Percentiles rank a stretch among this genome's conserved stretches.
phyloP scores from a whole-genome alignment of 2,888 invertebrate species.

The Latheticus oryzae region DNA sequence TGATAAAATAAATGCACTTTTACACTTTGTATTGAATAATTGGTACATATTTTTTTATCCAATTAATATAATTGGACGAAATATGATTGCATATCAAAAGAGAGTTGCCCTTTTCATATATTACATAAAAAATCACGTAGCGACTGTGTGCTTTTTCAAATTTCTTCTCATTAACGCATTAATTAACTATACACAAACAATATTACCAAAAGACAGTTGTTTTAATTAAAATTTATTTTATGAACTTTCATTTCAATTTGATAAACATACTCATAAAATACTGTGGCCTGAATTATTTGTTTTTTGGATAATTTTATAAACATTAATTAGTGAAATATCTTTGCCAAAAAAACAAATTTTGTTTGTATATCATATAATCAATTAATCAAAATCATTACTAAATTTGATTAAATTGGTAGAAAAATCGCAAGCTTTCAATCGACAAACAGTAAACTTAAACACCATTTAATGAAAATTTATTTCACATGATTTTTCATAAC shows the following conservation, averaged over 20 bases:
- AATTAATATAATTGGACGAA: conserved; percentile 23
- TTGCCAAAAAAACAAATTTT: no score
- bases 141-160: conserved; percentile 15
- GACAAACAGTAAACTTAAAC: no score
- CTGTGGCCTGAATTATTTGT: no score
- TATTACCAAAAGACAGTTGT: background rate
- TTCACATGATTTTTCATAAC: no score
- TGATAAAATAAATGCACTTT: conserved; percentile 18
- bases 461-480: no score
- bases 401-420: no score
- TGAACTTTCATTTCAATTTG: conserved; percentile 18
- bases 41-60: conserved; percentile 19
- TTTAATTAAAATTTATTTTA: conserved; percentile 14
- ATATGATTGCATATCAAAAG: conserved; percentile 10
- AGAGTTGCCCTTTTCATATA: conserved; percentile 17
- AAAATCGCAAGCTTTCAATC: no score
- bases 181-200: conserved; percentile 17
- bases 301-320: no score
- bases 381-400: no score
- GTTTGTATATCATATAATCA: no score
- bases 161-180: conserved; percentile 19
- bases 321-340: no score
- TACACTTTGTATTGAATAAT: conserved; percentile 20
- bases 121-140: conserved; percentile 37
- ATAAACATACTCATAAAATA: no score